Evolutionary conservation across 2,113 vertebrate species (phyloP).

Genomic region (Poicephalus meyeri): DNA sequence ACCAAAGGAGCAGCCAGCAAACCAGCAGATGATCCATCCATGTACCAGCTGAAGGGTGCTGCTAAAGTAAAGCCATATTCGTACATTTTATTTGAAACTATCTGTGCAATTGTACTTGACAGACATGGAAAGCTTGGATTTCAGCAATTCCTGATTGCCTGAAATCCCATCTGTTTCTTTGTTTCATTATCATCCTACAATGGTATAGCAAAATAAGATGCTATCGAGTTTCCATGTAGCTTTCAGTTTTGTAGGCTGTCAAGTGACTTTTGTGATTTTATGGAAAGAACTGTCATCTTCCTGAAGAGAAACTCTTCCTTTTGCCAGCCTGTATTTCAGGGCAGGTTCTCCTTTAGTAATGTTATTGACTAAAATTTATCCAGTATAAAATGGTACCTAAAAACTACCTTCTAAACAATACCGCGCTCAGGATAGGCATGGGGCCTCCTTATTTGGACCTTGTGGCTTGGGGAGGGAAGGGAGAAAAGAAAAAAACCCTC

Average conservation of each 20-base stretch:
- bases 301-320: background rate
- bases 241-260: background rate
- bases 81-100: background rate
- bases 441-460: background rate
- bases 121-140: background rate
- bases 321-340: background rate
- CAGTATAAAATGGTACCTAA: background rate
- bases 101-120: background rate
- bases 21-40: conserved; percentile 93
- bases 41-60: conserved; percentile 98
- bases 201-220: background rate
- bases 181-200: background rate
- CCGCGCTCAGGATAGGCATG: background rate
- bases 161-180: background rate
- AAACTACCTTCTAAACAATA: background rate
- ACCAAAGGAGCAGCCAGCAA: conserved; percentile 98
- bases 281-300: background rate
- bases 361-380: background rate
- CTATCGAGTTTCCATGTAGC: background rate
- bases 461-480: background rate
- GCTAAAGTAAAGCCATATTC: conserved; percentile 84
- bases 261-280: background rate
- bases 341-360: background rate
- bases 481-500: background rate
- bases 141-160: background rate